A percentile compares a stretch with the other conserved stretches of the same genome.
Conservation (phyloP, 2,113 vertebrate species). For the Mirounga angustirostris region DNA sequence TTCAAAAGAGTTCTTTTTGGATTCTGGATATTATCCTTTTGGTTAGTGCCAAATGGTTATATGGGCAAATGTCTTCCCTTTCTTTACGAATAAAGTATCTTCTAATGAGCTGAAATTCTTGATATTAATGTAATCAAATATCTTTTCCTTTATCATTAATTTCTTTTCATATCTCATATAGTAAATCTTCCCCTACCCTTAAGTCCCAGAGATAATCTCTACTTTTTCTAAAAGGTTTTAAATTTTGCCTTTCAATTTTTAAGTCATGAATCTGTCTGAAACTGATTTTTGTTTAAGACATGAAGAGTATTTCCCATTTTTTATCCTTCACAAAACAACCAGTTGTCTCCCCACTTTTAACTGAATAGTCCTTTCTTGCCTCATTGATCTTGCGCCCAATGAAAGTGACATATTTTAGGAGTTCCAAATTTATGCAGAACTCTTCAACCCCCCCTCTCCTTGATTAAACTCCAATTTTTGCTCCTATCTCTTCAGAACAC, state of each 20-base stretch:
- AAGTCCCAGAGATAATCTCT: background rate
- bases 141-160: background rate
- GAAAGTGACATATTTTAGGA: constrained; percentile 3
- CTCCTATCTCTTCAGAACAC: background rate
- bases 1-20: background rate
- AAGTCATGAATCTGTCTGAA: background rate
- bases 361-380: background rate
- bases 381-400: background rate
- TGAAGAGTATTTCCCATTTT: background rate
- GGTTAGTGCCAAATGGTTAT: background rate
- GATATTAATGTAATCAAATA: background rate
- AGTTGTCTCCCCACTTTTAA: background rate
- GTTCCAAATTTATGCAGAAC: background rate
- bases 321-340: background rate
- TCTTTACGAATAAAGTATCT: background rate
- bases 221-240: background rate
- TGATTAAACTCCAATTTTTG: background rate
- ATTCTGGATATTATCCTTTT: background rate
- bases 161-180: background rate
- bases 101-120: background rate
- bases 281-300: background rate
- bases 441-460: background rate
- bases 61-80: background rate
- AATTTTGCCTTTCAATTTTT: background rate
- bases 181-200: background rate